phyloP scores from a whole-genome alignment of 1,140 invertebrate genomes.

The Druon quercuslanigerum region DNA sequence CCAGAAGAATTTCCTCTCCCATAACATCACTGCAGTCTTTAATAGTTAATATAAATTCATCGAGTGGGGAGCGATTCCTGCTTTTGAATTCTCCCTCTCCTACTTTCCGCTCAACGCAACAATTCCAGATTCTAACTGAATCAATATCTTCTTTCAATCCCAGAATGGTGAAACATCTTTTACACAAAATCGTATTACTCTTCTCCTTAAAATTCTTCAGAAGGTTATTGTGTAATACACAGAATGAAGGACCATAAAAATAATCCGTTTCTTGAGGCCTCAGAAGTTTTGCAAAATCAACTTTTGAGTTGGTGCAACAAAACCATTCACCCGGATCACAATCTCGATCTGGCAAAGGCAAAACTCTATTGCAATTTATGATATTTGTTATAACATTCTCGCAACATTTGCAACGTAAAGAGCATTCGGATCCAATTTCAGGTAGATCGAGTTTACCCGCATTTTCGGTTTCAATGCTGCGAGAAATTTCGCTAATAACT shows the following conservation, averaged over 20 bases:
- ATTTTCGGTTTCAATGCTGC: conserved; percentile 32
- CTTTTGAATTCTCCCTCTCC: conserved; percentile 19
- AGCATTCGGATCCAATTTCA: conserved; percentile 43
- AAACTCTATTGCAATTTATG: conserved; percentile 58
- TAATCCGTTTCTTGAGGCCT: conserved; percentile 62
- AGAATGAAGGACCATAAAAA: conserved; percentile 65
- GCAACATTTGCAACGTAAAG: conserved; percentile 59
- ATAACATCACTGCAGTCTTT: conserved; percentile 53
- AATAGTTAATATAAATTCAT: conserved; percentile 67
- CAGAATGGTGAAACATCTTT: conserved; percentile 63
- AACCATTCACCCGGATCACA: conserved; percentile 70
- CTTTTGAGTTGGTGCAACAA: conserved; percentile 63
- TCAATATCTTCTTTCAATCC: conserved; percentile 52
- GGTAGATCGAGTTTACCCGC: conserved; percentile 47
- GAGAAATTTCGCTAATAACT: conserved; percentile 57
- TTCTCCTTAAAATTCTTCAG: conserved; percentile 59
- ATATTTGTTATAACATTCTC: conserved; percentile 61
- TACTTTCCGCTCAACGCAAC: conserved; percentile 57
- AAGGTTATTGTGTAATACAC: conserved; percentile 55
- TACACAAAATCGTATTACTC: conserved; percentile 57
- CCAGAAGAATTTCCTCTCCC: conserved; percentile 63
- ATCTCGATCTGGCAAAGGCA: conserved; percentile 65
- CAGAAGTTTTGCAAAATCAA: conserved; percentile 43
- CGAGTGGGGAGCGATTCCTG: conserved; percentile 53
- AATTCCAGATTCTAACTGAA: conserved; percentile 69